Base-by-base conservation (phyloP, 1,140 invertebrate species). In the Nymphalis io region DNA sequence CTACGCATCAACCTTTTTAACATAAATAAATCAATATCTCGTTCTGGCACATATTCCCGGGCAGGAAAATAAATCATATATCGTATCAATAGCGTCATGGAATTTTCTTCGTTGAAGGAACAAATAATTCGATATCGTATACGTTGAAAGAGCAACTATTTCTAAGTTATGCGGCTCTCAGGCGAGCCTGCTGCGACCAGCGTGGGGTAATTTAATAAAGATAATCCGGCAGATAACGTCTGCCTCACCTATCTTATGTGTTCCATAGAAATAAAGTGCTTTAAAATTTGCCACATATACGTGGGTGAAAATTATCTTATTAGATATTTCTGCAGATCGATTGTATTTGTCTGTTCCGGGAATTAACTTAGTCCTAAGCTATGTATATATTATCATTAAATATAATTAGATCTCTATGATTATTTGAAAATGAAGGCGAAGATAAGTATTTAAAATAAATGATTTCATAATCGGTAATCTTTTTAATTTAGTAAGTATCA, bases 191-290 rank as follows among this genome's bases (percentile, higher is more conserved):
- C 81, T 85, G 83, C n/a, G 79, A 83, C 48, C 86, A 88, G 86
- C 83, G 77, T 85, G 84, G 71, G 83, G 86, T 80, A 80, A 85
- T 88, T 84, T 84, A 88, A 88, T 87, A 85, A 81, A 85, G 86
- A 88, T 85, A 83, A 82, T 85, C 82, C 75, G 33, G 62, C 57
- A 75, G 77, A 83, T 82, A 83, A 62, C 66, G 61, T 68, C 66
- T 51, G 62, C 59, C 48, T 40, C 69, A 71, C 57, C 61, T 70
- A 67, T 75, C 67, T 64, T 58, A 59, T 60, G 70, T 64, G 39
- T 64, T 23, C 62, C 38, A 51, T 0, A 23, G 51, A 39, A 63
- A 64, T 42, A 64, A 55, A 40, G 48, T 55, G 38, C 33, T 64
- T 64, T 64, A 64, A 64, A 64, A 64, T 64, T 18, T 64, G 38